Evolutionary conservation across 2,113 vertebrate species (phyloP).

Genomic region (Brachyhypopomus gauderio): DNA sequence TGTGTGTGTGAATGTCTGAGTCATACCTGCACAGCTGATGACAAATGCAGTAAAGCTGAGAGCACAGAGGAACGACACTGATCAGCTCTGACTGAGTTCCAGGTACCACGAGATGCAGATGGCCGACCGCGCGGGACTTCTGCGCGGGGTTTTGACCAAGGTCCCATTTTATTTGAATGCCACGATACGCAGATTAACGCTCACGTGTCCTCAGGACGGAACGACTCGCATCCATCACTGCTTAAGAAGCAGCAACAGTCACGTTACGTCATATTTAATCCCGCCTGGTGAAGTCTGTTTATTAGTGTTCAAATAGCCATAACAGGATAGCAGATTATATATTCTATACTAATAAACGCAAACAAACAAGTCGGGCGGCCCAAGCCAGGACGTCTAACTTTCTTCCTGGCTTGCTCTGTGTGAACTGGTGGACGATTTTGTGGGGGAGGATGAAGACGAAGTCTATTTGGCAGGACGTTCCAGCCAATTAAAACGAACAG

Average conservation of each 20-base stretch:
- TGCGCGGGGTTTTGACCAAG: slow-evolving; percentile 24
- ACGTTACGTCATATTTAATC: neutral
- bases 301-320: neutral
- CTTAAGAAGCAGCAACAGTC: neutral
- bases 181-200: slow-evolving; percentile 25
- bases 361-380: neutral
- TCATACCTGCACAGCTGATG: slow-evolving; percentile 56
- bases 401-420: neutral
- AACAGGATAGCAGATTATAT: neutral
- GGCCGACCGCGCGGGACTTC: slow-evolving; percentile 18
- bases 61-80: slow-evolving; percentile 40
- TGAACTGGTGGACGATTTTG: slow-evolving; percentile 25
- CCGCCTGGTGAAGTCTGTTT: neutral
- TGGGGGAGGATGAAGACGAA: slow-evolving; percentile 60
- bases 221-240: neutral
- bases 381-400: neutral
- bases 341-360: too few species aligned
- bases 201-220: slow-evolving; percentile 4
- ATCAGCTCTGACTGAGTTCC: slow-evolving; percentile 48
- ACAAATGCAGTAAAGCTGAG: slow-evolving; percentile 48
- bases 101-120: slow-evolving; percentile 37
- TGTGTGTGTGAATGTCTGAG: slow-evolving; percentile 38
- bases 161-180: slow-evolving; percentile 29
- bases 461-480: slow-evolving; percentile 56
- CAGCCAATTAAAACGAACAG: slow-evolving; percentile 66